phyloP scores from a whole-genome alignment of 2,888 invertebrate species.

The Mimachlamys varia region DNA sequence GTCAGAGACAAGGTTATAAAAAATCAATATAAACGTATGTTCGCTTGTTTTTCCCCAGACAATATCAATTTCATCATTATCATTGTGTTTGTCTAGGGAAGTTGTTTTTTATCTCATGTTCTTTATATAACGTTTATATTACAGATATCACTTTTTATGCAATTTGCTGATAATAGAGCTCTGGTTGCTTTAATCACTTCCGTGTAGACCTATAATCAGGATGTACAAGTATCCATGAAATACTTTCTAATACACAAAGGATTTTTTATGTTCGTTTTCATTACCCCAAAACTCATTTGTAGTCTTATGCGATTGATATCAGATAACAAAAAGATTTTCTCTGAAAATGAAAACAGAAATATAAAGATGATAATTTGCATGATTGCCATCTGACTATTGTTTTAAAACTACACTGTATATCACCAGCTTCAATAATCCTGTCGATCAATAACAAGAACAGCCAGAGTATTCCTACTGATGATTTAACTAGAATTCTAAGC shows the following conservation, averaged over 20 bases:
- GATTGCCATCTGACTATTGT: too few species aligned
- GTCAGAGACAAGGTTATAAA: neutral
- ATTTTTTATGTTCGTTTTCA: neutral
- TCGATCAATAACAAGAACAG: too few species aligned
- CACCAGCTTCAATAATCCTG: too few species aligned
- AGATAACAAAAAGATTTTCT: too few species aligned
- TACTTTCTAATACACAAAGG: neutral
- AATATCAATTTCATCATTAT: neutral
- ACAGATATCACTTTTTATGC: too few species aligned
- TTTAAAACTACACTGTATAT: too few species aligned
- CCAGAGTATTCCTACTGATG: too few species aligned
- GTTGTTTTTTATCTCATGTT: neutral
- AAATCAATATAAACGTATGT: neutral
- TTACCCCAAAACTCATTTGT: too few species aligned
- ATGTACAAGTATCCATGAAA: neutral
- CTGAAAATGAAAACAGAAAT: too few species aligned
- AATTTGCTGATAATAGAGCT: neutral
- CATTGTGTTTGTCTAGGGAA: neutral
- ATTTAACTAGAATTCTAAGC: too few species aligned
- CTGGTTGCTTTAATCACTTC: neutral
- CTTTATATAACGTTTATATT: neutral
- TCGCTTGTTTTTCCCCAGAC: neutral
- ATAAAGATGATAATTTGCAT: too few species aligned
- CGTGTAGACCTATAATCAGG: neutral
- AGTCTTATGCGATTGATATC: too few species aligned